Percentiles rank a stretch among this genome's conserved stretches.
phyloP scores from a whole-genome alignment of 1,140 invertebrate species.

The Danaus melanippus region DNA sequence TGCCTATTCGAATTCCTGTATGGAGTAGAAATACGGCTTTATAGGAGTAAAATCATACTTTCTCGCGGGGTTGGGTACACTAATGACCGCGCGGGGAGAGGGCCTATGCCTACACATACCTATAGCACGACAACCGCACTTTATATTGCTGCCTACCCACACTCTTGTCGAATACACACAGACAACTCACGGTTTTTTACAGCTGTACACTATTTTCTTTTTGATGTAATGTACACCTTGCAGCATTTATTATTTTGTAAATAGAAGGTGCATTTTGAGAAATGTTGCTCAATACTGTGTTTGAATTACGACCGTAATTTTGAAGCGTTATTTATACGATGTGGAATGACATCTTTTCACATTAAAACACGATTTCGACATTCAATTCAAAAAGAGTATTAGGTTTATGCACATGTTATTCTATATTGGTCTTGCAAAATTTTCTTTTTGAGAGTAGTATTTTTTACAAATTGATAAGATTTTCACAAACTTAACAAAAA shows the following conservation, averaged over 20 bases:
- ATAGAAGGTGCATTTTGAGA: too few relatives aligned
- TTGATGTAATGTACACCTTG: slow-evolving; percentile 33
- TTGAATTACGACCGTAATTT: neutral
- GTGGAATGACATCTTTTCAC: too few relatives aligned
- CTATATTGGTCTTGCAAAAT: too few relatives aligned
- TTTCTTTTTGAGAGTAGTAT: too few relatives aligned
- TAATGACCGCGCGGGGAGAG: slow-evolving; percentile 69
- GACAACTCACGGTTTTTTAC: slow-evolving; percentile 51
- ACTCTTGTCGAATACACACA: slow-evolving; percentile 45
- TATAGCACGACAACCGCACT: slow-evolving; percentile 60
- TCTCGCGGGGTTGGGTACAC: slow-evolving; percentile 56
- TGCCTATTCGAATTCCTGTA: slow-evolving; percentile 69
- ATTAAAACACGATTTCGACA: too few relatives aligned
- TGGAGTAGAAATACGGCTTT: slow-evolving; percentile 71
- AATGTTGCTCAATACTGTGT: neutral
- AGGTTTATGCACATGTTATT: too few relatives aligned
- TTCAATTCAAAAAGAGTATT: too few relatives aligned
- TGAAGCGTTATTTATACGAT: too few relatives aligned
- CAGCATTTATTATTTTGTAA: slow-evolving; percentile 7
- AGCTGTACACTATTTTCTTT: slow-evolving; percentile 62
- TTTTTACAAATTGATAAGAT: too few relatives aligned
- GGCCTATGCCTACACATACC: slow-evolving; percentile 35
- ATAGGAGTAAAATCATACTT: slow-evolving; percentile 72
- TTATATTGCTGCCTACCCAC: slow-evolving; percentile 67
- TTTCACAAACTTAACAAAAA: too few relatives aligned